Evolutionary conservation across 2,888 invertebrate genomes (phyloP).

Genomic region (Trichacis sp.): DNA sequence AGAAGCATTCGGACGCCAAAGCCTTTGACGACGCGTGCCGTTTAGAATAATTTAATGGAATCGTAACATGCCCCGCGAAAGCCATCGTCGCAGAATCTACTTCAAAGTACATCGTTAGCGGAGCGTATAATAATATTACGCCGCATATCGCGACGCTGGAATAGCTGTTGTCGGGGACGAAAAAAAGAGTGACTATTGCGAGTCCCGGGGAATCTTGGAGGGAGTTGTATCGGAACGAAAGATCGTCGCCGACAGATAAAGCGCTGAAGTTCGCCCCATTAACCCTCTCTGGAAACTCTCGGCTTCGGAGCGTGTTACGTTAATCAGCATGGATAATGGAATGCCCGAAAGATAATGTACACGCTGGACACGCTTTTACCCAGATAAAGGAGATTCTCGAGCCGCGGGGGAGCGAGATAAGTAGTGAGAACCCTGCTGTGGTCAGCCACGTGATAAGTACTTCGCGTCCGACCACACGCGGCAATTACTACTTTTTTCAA

Average conservation of each 20-base stretch:
- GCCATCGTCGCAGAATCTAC: no score
- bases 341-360: conserved; percentile 30
- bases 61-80: no score
- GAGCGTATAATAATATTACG: no score
- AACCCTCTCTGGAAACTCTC: no score
- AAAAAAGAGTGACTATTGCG: background rate
- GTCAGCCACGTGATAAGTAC: conserved; percentile 28
- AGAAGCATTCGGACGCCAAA: no score
- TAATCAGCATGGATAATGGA: conserved; percentile 64
- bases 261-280: conserved; percentile 35
- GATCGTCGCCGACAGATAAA: conserved; percentile 22
- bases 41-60: no score
- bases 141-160: no score
- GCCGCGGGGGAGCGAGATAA: conserved; percentile 28
- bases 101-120: no score
- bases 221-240: background rate
- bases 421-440: conserved; percentile 15
- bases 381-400: conserved; percentile 33
- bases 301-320: conserved; percentile 48
- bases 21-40: no score
- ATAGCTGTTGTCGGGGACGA: background rate
- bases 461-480: conserved; percentile 4
- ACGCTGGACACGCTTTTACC: conserved; percentile 48
- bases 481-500: no score
- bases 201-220: background rate